These are phyloP conservation scores for Hippasteria phrygiana DNA, from an alignment of 53 echinoderm and acorn worm species.

Conservation along the genomic window DNA sequence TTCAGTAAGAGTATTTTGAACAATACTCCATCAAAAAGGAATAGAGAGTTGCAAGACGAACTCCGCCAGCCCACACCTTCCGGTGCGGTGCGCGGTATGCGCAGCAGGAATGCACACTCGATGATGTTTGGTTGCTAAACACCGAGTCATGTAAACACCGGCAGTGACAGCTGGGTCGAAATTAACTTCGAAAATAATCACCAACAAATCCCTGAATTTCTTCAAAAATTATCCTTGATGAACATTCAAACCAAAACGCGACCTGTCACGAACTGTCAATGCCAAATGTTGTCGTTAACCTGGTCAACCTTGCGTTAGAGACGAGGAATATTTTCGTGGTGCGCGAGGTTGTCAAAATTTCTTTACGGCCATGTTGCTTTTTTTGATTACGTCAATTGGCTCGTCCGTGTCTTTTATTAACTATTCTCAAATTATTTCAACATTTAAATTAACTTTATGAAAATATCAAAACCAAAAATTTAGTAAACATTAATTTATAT, in stretches of 20 bases:
- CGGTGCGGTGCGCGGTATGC: neutral
- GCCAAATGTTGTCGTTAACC: neutral
- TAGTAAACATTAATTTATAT: neutral
- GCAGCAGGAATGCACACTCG: neutral
- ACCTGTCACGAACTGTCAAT: neutral
- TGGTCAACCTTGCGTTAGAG: neutral
- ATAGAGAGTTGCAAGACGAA: neutral
- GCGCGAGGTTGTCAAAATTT: neutral
- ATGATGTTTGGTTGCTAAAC: slow-evolving; percentile 43
- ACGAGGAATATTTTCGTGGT: neutral
- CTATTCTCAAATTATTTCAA: neutral
- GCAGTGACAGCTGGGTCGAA: slow-evolving; percentile 9
- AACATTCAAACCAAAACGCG: neutral
- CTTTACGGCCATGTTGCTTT: slow-evolving; percentile 26
- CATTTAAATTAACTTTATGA: neutral
- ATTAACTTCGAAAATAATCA: neutral
- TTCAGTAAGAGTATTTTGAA: too few species aligned
- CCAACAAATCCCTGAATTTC: neutral
- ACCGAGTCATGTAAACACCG: slow-evolving; percentile 45
- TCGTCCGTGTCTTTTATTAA: slow-evolving; percentile 5
- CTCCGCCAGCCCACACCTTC: neutral
- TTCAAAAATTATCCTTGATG: neutral
- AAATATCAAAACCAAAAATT: too few species aligned
- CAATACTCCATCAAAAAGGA: neutral
- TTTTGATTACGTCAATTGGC: slow-evolving; percentile 19